Percentiles rank a stretch among this genome's conserved stretches.
phyloP scores from a whole-genome alignment of 2,797 vertebrate species.

The Borostomias antarcticus region DNA sequence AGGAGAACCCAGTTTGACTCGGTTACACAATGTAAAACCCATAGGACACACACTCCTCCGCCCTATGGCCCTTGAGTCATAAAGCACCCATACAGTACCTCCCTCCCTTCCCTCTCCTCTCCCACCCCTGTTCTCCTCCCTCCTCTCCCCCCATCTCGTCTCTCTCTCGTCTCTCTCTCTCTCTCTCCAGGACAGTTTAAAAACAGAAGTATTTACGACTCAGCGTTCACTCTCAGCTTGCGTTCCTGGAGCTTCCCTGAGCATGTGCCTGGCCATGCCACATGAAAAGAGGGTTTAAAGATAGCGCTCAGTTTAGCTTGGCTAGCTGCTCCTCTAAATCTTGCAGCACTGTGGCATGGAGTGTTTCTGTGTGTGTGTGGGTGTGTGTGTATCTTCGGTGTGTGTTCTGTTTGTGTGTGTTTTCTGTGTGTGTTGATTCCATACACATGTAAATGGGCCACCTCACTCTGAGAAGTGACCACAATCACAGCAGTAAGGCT shows the following conservation, averaged over 20 bases:
- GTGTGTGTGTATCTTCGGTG: conserved; percentile 5
- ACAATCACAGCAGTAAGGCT: no score
- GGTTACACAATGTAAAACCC: conserved; percentile 6
- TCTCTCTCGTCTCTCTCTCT: conserved; percentile 6
- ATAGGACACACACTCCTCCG: neutral
- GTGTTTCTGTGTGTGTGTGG: neutral
- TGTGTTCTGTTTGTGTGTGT: conserved; percentile 2
- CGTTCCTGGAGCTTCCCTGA: conserved; percentile 65
- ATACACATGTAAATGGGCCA: no score
- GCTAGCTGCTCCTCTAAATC: conserved; percentile 33
- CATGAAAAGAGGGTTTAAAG: conserved; percentile 63
- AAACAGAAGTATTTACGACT: conserved; percentile 75
- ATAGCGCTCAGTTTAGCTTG: conserved; percentile 59
- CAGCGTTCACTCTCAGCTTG: conserved; percentile 58
- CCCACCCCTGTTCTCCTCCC: neutral
- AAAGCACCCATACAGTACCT: neutral
- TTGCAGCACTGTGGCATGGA: conserved; percentile 33
- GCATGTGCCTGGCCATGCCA: conserved; percentile 35
- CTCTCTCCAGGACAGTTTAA: conserved; percentile 58
- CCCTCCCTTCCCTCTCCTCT: neutral
- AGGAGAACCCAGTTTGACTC: no score
- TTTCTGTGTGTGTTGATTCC: conserved; percentile 9
- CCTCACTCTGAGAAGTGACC: no score
- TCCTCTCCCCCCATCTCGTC: neutral
- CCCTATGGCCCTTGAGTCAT: neutral